Evolutionary conservation across 2,113 vertebrate genomes (phyloP).

Genomic region (Pangasianodon gigas): DNA sequence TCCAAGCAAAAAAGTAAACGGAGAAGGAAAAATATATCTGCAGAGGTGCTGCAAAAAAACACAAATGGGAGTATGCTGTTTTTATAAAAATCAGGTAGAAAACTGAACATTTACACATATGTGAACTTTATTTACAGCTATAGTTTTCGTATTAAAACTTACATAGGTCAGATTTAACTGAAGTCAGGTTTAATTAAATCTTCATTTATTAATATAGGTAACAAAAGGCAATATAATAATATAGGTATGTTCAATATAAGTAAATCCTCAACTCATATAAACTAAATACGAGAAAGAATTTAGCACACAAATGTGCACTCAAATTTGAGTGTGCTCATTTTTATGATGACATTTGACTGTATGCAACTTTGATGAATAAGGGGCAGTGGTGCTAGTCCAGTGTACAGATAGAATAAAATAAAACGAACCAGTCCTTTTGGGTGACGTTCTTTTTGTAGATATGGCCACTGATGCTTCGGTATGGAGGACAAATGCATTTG

Average conservation of each 20-base stretch:
- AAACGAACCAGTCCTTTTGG: conserved; percentile 92
- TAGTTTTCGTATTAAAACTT: not conserved
- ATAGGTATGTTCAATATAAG: not conserved
- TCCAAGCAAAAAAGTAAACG: not conserved
- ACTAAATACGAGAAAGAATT: not conserved
- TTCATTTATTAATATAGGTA: not conserved
- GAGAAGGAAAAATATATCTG: not conserved
- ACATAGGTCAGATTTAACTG: not conserved
- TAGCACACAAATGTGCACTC: not conserved
- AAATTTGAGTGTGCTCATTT: not conserved
- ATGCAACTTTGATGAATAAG: not conserved
- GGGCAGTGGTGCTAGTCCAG: not conserved
- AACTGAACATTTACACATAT: not conserved
- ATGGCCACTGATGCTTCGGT: conserved; percentile 88
- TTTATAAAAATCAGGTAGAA: not conserved
- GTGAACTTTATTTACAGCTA: not conserved
- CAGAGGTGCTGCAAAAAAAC: not conserved
- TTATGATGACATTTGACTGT: not conserved
- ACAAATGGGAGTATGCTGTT: not conserved
- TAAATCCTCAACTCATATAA: not conserved
- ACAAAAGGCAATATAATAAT: not conserved
- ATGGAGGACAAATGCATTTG: conserved; percentile 94
- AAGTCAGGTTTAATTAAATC: not conserved
- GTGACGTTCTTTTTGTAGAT: conserved; percentile 92
- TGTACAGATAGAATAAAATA: not conserved